Base-by-base conservation (phyloP, 2,888 invertebrate species). In the Agrochola macilenta region DNA sequence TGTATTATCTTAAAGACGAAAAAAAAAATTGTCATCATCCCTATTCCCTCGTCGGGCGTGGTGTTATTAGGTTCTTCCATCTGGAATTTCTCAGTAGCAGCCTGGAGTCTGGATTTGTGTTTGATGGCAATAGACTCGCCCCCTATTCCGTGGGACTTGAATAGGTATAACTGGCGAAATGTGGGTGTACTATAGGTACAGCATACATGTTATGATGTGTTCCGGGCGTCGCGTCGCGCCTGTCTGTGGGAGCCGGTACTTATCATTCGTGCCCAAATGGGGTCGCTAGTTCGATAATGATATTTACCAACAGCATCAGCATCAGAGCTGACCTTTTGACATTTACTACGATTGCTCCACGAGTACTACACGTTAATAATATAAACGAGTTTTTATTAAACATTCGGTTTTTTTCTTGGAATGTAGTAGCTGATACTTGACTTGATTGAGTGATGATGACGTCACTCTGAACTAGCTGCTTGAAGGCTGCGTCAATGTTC, bases 251-350 rank as follows among this genome's bases (percentile, higher is more conserved):
- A 46, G 46, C 23, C 30, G 9, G 49, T 57, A 49, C 7, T 39
- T 84, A 76, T 76, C 39, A 8, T 60, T 26, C 11, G 20, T 66
- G 20, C 30, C 58, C n/a, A 70, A 84, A 76, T 70, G 63, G 69
- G 80, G 66, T 43, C 70, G 49, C 39, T 49, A 72, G 30, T 63
- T 61, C 9, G 61, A 81, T 76, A 58, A 66, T 81, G 69, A 84
- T 35, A 76, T 80, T 84, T 72, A 74, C 26, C 35, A 65, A 46
- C 64, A 76, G 26, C 7, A n/a, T 26, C 66, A 35, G 26, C 17
- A 64, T 11, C 17, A 23, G 49, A 43, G 68, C 14, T 76, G 72
- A 81, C 76, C 81, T 76, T 70, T 39, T 81, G 84, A 63, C 84
- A 76, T 84, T 81, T 81, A 52, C 14, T 30, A 61, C 39, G 61